Conservation (phyloP, 2,888 invertebrate genomes). For the Gnatocerus cornutus region DNA sequence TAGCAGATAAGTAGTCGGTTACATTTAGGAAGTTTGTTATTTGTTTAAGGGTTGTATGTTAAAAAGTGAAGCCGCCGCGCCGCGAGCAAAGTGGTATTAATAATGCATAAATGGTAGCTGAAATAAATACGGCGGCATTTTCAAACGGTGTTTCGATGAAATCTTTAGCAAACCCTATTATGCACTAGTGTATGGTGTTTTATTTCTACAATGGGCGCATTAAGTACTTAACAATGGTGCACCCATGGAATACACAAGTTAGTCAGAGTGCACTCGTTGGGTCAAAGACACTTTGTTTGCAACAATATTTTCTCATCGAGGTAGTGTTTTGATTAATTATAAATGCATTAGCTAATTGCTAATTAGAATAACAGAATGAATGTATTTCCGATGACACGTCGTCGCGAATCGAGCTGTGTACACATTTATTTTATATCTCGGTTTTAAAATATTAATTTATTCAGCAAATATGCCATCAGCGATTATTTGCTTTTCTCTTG, state of each 20-base stretch:
- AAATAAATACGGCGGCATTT: conserved; percentile 51
- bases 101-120: conserved; percentile 38
- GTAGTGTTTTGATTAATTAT: conserved; percentile 19
- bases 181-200: conserved; percentile 56
- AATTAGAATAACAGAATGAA: conserved; percentile 30
- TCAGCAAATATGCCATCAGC: conserved; percentile 45
- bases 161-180: conserved; percentile 56
- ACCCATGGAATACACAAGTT: conserved; percentile 55
- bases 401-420: conserved; percentile 26
- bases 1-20: not conserved
- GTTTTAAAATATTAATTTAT: conserved; percentile 46
- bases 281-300: conserved; percentile 45
- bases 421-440: conserved; percentile 30
- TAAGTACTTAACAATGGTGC: conserved; percentile 57
- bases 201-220: conserved; percentile 57
- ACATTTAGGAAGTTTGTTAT: conserved; percentile 4
- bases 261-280: conserved; percentile 48
- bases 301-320: conserved; percentile 31
- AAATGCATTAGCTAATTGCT: conserved; percentile 39
- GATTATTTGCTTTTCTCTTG: conserved; percentile 46
- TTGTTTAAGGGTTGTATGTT: conserved; percentile 31
- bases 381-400: conserved; percentile 22
- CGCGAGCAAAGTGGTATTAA: conserved; percentile 26
- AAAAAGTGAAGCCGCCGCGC: conserved; percentile 20
- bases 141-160: conserved; percentile 56